These are phyloP conservation scores for Ennomos erosarius DNA, from an alignment of 2,888 invertebrate genomes.

Conservation along the genomic window DNA sequence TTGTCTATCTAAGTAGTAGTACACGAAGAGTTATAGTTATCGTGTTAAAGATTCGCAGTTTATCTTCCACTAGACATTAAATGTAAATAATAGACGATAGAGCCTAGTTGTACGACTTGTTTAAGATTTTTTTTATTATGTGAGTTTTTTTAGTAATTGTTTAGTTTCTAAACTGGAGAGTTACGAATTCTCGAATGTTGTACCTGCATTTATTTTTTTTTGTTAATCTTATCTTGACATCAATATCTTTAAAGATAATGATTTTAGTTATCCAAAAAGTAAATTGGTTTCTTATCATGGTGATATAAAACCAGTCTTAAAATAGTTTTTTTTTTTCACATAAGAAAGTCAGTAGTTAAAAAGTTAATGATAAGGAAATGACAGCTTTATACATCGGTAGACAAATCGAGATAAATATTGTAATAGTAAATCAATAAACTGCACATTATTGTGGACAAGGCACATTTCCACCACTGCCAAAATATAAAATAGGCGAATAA, in stretches of 20 bases:
- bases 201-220: conserved; percentile 85
- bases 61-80: conserved; percentile 82
- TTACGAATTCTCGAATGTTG: conserved; percentile 84
- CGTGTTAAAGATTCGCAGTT: conserved; percentile 85
- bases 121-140: conserved; percentile 68
- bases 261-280: conserved; percentile 73
- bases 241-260: conserved; percentile 76
- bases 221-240: conserved; percentile 81
- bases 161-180: conserved; percentile 83
- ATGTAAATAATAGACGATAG: conserved; percentile 78
- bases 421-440: conserved; percentile 56
- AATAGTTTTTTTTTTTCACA: conserved; percentile 63
- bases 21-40: conserved; percentile 75
- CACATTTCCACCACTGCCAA: conserved; percentile 86
- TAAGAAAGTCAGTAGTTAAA: conserved; percentile 82
- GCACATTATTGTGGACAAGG: conserved; percentile 81
- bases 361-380: conserved; percentile 74
- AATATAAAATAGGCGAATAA: conserved; percentile 67
- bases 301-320: conserved; percentile 67
- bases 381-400: conserved; percentile 81
- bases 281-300: conserved; percentile 70
- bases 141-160: conserved; percentile 78
- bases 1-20: conserved; percentile 72
- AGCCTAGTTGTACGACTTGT: conserved; percentile 69
- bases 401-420: conserved; percentile 61